Base-by-base conservation (phyloP, 1,140 invertebrate species). In the Neodiprion virginianus region DNA sequence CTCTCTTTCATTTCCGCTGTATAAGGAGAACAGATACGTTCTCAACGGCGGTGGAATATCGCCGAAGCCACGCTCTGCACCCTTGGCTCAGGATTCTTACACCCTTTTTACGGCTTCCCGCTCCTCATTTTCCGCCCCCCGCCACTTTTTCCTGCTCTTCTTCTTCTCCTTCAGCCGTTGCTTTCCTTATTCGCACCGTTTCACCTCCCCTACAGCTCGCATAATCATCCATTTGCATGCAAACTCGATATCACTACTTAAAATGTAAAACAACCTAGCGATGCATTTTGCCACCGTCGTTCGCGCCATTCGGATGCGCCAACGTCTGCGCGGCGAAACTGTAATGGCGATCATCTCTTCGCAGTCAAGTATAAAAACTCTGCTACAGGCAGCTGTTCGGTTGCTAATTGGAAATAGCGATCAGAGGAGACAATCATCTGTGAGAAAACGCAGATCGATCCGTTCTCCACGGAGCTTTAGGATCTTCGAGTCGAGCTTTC, bases 221-320 rank as follows among this genome's bases (percentile, higher is more conserved):
- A 85, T 87, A 87, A 88, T 87, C 82, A 82, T 82, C 79, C 77
- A 88, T 88, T 88, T 87, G 83, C 85, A 88, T 87, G 84, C 84
- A 88, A 88, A 87, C 82, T 87, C 82, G 84, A 88, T 87, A 87
- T 88, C 82, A 86, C 85, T 87, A 85, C 85, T 87, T 86, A 88
- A 86, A 87, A 88, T 88, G 85, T 87, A 87, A 87, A 87, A 86
- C 84, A 87, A 87, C 85, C 53, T 61, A 12, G 53, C 53, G 8
- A 12, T 61, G 53, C 8, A 61, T 61, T 61, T 61, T 61, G 53
- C 53, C 53, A 61, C 53, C 53, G 53, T 61, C 28, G 28, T 40
- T 40, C 28, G 28, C 28, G 28, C 28, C 28, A 17, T 17, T 61
- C 8, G 8, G 53, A 61, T 17, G 53, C 53, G 28, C 28, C 28